Percentiles rank a stretch among this genome's conserved stretches.
phyloP scores from a whole-genome alignment of 1,140 invertebrate genomes.

The Eumeta japonica region DNA sequence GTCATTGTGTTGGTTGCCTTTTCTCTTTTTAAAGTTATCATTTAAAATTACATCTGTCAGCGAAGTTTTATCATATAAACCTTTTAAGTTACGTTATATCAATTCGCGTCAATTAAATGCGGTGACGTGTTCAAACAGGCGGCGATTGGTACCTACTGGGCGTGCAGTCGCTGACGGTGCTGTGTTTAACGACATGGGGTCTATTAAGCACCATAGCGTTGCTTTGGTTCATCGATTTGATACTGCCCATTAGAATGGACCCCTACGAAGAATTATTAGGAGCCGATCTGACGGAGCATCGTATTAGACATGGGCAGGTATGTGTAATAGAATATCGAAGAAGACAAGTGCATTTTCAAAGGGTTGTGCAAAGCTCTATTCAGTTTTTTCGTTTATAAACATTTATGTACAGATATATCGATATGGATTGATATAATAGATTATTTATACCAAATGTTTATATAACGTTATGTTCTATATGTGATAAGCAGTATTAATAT shows the following conservation, averaged over 20 bases:
- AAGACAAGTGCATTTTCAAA: not conserved
- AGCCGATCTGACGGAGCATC: constrained; percentile 85
- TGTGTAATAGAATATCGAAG: constrained; percentile 5
- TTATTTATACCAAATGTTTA: too few relatives aligned
- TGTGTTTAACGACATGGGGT: constrained; percentile 75
- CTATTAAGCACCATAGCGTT: constrained; percentile 66
- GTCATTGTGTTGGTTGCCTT: too few relatives aligned
- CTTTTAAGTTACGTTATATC: too few relatives aligned
- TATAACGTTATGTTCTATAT: too few relatives aligned
- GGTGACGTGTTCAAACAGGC: constrained; percentile 53
- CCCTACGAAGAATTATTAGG: constrained; percentile 81
- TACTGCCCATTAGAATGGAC: constrained; percentile 81
- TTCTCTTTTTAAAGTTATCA: too few relatives aligned
- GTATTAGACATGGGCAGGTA: constrained; percentile 65
- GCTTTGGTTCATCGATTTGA: constrained; percentile 74
- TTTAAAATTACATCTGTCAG: too few relatives aligned
- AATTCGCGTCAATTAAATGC: too few relatives aligned
- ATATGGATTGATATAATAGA: too few relatives aligned
- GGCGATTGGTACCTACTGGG: constrained; percentile 86
- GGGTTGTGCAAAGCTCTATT: not conserved
- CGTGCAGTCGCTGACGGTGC: constrained; percentile 70
- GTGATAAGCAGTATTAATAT: too few relatives aligned
- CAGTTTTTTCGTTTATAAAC: not conserved
- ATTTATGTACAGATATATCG: not conserved
- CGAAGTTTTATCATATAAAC: too few relatives aligned